Evolutionary conservation across 2,888 invertebrate species (phyloP).

Genomic region (Azorinus chamasolen): DNA sequence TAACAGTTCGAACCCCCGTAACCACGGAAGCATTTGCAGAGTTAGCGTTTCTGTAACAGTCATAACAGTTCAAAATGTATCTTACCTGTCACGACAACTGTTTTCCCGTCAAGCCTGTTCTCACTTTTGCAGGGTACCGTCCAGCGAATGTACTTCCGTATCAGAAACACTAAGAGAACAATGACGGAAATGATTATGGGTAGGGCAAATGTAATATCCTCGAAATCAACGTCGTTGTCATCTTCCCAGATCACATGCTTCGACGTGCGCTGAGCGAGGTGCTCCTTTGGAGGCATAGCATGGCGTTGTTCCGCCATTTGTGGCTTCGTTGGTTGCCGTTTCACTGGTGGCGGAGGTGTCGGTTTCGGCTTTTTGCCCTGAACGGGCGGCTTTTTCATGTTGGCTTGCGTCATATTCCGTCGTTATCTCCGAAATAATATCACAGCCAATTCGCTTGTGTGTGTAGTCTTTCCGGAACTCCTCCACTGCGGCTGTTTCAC

Average conservation of each 20-base stretch:
- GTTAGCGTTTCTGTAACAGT: too few species aligned
- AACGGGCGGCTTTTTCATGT: conserved; percentile 33
- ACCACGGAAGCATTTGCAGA: too few species aligned
- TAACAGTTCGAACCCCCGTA: too few species aligned
- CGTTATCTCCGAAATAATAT: too few species aligned
- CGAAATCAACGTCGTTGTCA: conserved; percentile 57
- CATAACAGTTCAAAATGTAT: too few species aligned
- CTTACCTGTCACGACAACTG: conserved; percentile 80
- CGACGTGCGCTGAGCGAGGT: too few species aligned
- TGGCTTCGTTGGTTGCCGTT: conserved; percentile 1
- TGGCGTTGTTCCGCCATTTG: conserved; percentile 19
- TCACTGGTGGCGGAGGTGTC: neutral
- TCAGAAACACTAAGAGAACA: conserved; percentile 73
- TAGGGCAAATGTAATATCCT: conserved; percentile 68
- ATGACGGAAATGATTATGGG: conserved; percentile 72
- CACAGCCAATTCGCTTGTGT: too few species aligned
- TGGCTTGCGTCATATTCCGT: conserved; percentile 37
- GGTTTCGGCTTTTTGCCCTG: neutral
- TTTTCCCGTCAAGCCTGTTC: conserved; percentile 79
- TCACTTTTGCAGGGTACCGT: conserved; percentile 72
- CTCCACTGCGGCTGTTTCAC: neutral
- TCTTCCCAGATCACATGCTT: conserved; percentile 50
- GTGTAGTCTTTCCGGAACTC: neutral
- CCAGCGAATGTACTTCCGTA: conserved; percentile 78
- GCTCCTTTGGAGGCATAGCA: too few species aligned